Conservation (phyloP, 2,888 invertebrate genomes). For the Marronus borbonicus region DNA sequence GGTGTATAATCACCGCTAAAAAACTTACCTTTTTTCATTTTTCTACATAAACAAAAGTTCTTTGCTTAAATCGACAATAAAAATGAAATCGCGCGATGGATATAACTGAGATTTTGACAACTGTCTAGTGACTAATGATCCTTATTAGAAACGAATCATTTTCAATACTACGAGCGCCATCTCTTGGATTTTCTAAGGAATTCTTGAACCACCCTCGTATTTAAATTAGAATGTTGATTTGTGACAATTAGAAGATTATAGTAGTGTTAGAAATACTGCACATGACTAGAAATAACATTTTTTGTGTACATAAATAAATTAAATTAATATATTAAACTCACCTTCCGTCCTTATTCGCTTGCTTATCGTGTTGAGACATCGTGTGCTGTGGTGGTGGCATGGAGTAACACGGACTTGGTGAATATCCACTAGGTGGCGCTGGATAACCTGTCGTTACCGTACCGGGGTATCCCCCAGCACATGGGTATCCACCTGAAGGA, state of each 20-base stretch:
- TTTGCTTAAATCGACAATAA: too few species aligned
- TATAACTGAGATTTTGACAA: too few species aligned
- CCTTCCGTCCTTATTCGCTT: conserved; percentile 79
- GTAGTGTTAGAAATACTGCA: too few species aligned
- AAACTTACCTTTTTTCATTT: too few species aligned
- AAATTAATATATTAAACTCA: conserved; percentile 67
- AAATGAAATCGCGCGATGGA: too few species aligned
- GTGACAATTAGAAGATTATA: too few species aligned
- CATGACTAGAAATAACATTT: background rate
- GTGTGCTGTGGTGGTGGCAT: conserved; percentile 89
- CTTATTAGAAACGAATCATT: too few species aligned
- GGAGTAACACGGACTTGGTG: conserved; percentile 85
- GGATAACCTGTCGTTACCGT: conserved; percentile 76
- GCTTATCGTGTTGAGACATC: conserved; percentile 81
- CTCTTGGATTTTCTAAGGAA: too few species aligned
- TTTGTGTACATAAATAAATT: background rate
- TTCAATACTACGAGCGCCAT: too few species aligned
- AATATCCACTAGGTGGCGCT: conserved; percentile 78
- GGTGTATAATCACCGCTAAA: too few species aligned
- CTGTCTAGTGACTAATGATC: too few species aligned
- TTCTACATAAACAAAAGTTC: too few species aligned
- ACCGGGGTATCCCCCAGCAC: conserved; percentile 71
- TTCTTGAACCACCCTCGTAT: background rate
- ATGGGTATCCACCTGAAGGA: conserved; percentile 69
- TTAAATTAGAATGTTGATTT: background rate